phyloP scores from a whole-genome alignment of 2,797 vertebrate genomes.

The Spatula versicolor region DNA sequence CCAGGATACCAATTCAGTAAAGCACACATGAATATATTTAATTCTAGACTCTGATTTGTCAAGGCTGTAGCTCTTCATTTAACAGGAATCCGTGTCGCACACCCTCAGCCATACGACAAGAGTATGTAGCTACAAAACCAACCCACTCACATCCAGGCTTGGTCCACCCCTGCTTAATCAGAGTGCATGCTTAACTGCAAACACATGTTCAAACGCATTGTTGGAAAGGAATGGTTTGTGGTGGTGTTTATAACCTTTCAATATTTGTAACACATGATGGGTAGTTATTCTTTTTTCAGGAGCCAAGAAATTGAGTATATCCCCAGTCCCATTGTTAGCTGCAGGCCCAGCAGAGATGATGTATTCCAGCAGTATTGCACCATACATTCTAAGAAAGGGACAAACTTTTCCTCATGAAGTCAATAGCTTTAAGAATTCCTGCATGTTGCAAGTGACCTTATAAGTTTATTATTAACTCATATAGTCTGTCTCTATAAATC shows the following conservation, averaged over 20 bases:
- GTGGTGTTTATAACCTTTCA: slow-evolving; percentile 49
- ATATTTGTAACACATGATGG: slow-evolving; percentile 48
- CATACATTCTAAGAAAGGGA: not conserved
- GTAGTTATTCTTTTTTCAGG: slow-evolving; percentile 3
- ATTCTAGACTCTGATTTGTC: not conserved
- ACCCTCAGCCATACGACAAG: not conserved
- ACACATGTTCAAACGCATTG: slow-evolving; percentile 35
- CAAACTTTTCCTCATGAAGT: not conserved
- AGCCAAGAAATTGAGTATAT: slow-evolving; percentile 42
- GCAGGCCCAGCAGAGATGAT: slow-evolving; percentile 4
- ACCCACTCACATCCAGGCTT: not conserved
- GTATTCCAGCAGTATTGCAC: slow-evolving; percentile 29
- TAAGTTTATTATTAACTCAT: slow-evolving; percentile 44
- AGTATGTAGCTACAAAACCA: not conserved
- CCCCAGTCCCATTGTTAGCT: not conserved
- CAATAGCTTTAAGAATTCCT: slow-evolving; percentile 2
- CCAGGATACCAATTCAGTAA: not conserved
- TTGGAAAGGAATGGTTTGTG: not conserved
- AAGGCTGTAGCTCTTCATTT: not conserved
- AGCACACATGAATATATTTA: not conserved
- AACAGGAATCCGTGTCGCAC: not conserved
- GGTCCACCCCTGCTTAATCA: slow-evolving; percentile 19
- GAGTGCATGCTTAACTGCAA: slow-evolving; percentile 43
- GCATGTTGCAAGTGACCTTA: slow-evolving; percentile 4
- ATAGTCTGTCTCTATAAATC: slow-evolving; percentile 32